Percentiles rank a stretch among this genome's conserved stretches.
Evolutionary conservation across 2,797 vertebrate species (phyloP).

Genomic region (Lithobates pipiens): DNA sequence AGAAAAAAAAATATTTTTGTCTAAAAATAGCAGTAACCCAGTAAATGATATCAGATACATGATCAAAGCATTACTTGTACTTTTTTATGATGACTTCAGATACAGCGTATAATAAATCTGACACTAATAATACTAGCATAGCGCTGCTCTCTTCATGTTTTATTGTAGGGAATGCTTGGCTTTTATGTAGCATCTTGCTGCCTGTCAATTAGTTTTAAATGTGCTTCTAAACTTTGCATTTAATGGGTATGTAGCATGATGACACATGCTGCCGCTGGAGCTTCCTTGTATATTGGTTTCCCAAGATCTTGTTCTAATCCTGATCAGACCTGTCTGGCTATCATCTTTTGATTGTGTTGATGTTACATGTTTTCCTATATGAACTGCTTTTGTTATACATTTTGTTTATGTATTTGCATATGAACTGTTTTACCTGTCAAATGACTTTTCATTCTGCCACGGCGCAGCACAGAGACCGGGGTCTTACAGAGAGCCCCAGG

Average conservation of each 20-base stretch:
- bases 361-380: too few relatives aligned
- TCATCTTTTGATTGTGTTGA: too few relatives aligned
- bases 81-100: not conserved
- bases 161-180: not conserved
- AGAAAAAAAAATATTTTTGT: not conserved
- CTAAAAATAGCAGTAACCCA: not conserved
- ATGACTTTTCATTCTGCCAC: too few relatives aligned
- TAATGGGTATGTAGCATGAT: not conserved
- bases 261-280: not conserved
- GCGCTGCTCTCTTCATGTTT: not conserved
- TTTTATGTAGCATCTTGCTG: not conserved
- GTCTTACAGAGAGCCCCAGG: too few relatives aligned
- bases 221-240: not conserved
- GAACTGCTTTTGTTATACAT: too few relatives aligned
- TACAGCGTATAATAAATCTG: not conserved
- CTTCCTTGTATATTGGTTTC: not conserved
- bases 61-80: not conserved
- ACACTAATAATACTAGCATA: not conserved
- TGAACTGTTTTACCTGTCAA: too few relatives aligned
- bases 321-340: too few relatives aligned
- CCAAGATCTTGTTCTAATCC: too few relatives aligned
- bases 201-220: not conserved
- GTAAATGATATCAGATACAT: not conserved
- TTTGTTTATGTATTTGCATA: too few relatives aligned
- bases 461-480: too few relatives aligned